Conservation (phyloP, 2,113 vertebrate species). For the Origma solitaria region DNA sequence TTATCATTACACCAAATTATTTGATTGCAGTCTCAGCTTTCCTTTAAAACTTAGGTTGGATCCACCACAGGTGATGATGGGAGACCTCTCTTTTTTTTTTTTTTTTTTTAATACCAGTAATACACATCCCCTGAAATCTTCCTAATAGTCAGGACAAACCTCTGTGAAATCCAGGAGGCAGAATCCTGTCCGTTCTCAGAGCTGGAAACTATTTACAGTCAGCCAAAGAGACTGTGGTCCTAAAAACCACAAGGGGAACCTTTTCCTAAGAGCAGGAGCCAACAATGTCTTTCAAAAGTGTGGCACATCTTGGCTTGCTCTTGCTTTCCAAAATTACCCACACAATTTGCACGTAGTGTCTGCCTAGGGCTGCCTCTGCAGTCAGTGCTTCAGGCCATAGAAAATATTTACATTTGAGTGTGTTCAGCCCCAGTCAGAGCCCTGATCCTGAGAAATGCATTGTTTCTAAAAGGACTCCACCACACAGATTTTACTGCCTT, state of each 20-base stretch:
- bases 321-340: neutral
- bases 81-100: neutral
- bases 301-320: neutral
- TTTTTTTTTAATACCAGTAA: neutral
- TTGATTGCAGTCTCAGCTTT: neutral
- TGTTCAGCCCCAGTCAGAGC: neutral
- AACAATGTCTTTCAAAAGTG: accelerated
- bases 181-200: neutral
- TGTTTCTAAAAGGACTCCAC: neutral
- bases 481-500: neutral
- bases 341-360: neutral
- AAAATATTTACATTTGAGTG: neutral
- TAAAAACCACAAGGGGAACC: neutral
- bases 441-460: neutral
- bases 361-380: neutral
- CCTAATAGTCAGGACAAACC: neutral
- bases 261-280: neutral
- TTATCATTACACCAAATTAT: neutral
- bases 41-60: neutral
- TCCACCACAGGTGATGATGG: neutral
- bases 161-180: neutral
- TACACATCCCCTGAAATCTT: neutral
- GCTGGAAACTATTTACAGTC: neutral
- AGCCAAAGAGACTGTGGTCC: neutral
- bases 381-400: neutral